Evolutionary conservation across 1,140 invertebrate species (phyloP), one percentile per base, ranked within the genome.

Genomic region (Glossosoma conforme): DNA sequence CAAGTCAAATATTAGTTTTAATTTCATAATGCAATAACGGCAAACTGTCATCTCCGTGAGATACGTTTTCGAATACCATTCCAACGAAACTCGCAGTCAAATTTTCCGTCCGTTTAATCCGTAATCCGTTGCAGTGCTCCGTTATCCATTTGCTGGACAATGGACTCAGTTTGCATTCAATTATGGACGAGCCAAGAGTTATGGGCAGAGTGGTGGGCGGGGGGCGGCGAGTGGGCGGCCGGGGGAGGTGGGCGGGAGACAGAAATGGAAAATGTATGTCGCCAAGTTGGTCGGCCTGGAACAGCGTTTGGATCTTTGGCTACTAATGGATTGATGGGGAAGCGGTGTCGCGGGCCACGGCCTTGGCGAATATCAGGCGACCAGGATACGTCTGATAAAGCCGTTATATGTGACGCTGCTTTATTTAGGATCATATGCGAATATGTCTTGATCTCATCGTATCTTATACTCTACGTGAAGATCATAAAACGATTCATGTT

Each of bases 171-270:
- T 58, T 58, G 56, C 56, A 58, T 58, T 58, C 56, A 58, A 58
- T 58, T 58, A 58, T 58, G 56, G 56, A 58, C 56, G 56, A 58
- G 56, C 56, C 48, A 58, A 58, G 56, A 58, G 56, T 58, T 58
- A 58, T 52, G 52, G 52, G 48, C 19, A 20, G 40, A 25, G 11
- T 3, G 25, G 41, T 10, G 41, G 20, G 20, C 35, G n/a, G 8
- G 38, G 38, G 24, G 38, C 8, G 28, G 3, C 11, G 17, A 28
- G 19, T 1, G 40, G 21, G 48, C 33, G 30, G 40, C 25, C 8
- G 19, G 50, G 35, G 50, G 8, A 14, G 43, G 18, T 24, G 33
- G 35, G 30, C 38, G 48, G 41, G 13, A 37, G 33, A 36, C 43
- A 45, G 56, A 54, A 58, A 58, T 58, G 56, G 56, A 58, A 58